Conservation (phyloP, 2,113 vertebrate species). For the Nerophis lumbriciformis region DNA sequence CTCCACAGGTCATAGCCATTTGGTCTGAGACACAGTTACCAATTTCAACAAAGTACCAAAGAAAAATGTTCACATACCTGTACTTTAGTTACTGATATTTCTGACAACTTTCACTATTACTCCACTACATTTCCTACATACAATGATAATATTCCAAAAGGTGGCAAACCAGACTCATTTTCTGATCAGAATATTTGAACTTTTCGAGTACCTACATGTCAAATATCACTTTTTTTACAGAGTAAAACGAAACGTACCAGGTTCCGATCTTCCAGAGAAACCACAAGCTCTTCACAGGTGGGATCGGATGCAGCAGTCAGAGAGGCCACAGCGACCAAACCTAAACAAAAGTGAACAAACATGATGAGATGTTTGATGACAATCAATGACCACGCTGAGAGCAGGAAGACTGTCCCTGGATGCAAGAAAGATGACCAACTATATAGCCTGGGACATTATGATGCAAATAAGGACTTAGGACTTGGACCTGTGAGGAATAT, state of each 20-base stretch:
- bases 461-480: neutral
- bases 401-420: neutral
- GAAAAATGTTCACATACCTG: too few relatives aligned
- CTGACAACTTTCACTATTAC: too few relatives aligned
- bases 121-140: too few relatives aligned
- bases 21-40: too few relatives aligned
- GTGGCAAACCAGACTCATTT: too few relatives aligned
- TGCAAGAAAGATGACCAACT: neutral
- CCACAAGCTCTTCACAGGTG: slow-evolving; percentile 32
- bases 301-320: slow-evolving; percentile 29
- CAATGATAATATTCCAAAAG: too few relatives aligned
- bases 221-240: too few relatives aligned
- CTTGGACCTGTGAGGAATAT: neutral
- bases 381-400: neutral
- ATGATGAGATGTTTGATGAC: slow-evolving; percentile 20
- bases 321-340: slow-evolving; percentile 33
- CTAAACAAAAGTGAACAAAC: slow-evolving; percentile 23
- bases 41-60: too few relatives aligned
- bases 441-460: neutral
- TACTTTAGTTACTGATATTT: too few relatives aligned
- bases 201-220: too few relatives aligned
- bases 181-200: too few relatives aligned
- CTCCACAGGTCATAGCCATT: too few relatives aligned
- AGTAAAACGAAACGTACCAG: slow-evolving; percentile 16
- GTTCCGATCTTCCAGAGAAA: slow-evolving; percentile 22